These are phyloP conservation scores for Chloroceryle inda DNA, from an alignment of 2,797 vertebrate genomes.

Conservation along the genomic window DNA sequence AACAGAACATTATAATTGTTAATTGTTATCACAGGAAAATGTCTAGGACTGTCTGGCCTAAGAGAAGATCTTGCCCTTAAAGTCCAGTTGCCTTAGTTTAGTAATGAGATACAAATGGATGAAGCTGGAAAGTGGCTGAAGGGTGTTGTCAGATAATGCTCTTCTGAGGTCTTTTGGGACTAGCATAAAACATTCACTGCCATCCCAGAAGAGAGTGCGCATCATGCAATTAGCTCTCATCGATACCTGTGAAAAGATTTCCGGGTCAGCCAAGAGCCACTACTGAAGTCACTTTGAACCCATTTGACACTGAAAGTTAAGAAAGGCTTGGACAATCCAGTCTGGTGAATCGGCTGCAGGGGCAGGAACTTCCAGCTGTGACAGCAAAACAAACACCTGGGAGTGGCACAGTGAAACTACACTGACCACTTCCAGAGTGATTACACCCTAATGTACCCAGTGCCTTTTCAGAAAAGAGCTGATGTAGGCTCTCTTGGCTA, in stretches of 20 bases:
- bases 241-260: not conserved
- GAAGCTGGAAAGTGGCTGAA: not conserved
- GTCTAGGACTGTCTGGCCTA: not conserved
- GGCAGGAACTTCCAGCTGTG: not conserved
- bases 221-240: not conserved
- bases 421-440: not conserved
- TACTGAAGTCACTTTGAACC: not conserved
- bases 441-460: not conserved
- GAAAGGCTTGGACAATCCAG: not conserved
- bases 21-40: not conserved
- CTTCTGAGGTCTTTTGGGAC: not conserved
- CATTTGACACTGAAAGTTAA: constrained; percentile 16
- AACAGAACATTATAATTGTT: not conserved
- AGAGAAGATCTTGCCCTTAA: not conserved
- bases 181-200: not conserved
- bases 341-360: not conserved
- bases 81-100: not conserved
- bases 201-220: not conserved
- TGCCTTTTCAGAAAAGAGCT: not conserved
- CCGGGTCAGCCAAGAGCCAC: not conserved
- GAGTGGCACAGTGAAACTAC: not conserved
- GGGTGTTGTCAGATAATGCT: not conserved
- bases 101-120: not conserved
- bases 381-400: not conserved
- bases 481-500: not conserved